Evolutionary conservation across 2,888 invertebrate species (phyloP), one percentile per base, ranked within the genome.

Genomic region (Lycophotia porphyrea): DNA sequence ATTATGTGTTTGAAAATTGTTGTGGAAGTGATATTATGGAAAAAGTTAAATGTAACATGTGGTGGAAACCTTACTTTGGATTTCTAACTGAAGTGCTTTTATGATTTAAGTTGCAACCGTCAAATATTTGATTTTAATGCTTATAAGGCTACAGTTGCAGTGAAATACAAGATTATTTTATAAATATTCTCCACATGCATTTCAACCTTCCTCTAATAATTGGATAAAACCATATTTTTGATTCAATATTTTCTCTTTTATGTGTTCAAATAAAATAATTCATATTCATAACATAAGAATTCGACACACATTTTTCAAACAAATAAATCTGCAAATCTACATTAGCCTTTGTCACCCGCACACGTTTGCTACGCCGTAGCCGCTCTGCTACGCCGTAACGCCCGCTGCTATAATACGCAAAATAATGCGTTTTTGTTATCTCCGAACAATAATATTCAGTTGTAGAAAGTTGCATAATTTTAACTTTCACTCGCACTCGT

Each of bases 381-480:
- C 47, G n/a, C 70, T 61, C 58, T 49, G 81, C 87, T 87, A 88
- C 88, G 81, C 55, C 77, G 81, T 76, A 86, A 79, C 76, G n/a
- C 27, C 27, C 55, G 61, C 47, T 21, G 34, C 76, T 71, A 60
- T 72, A 72, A 73, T 79, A 81, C 81, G 63, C 36, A 61, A 71
- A 85, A 88, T 82, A 84, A 86, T 79, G 80, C 84, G 88, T 85
- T 86, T 87, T 82, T 76, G 78, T 89, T 90, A 91, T 91, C 89
- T 86, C 81, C 74, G 71, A 80, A 88, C 82, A 88, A 81, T 84
- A 85, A 85, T 88, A 88, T 88, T 88, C 90, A 86, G 85, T 88
- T 86, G 92, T 94, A 95, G 96, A 96, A 96, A 96, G 95, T 96
- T 96, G 95, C 96, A 93, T 96, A 96, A 96, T 94, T 93, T 93